phyloP scores from a whole-genome alignment of 2,113 vertebrate species.

The Misgurnus anguillicaudatus region DNA sequence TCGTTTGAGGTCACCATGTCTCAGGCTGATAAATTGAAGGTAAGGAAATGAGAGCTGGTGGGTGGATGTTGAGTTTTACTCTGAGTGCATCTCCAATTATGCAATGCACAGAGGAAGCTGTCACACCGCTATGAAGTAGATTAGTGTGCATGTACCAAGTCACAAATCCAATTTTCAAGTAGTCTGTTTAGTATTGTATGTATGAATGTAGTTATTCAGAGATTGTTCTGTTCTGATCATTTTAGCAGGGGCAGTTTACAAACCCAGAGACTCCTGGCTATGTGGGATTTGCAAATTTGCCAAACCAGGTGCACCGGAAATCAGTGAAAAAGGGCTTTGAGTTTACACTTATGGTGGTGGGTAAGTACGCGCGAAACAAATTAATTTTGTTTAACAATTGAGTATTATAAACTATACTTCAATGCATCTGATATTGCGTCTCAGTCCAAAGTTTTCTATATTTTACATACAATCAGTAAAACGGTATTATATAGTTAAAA shows the following conservation, averaged over 20 bases:
- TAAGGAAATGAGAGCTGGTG: constrained; percentile 48
- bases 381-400: no score
- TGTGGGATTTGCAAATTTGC: constrained; percentile 97
- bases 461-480: no score
- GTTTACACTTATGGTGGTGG: constrained; percentile 98
- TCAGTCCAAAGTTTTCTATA: no score
- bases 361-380: no score
- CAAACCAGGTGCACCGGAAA: constrained; percentile 98
- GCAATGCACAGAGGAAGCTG: neutral
- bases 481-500: no score
- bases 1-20: constrained; percentile 68
- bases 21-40: constrained; percentile 79
- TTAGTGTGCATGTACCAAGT: neutral
- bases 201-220: neutral
- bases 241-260: constrained; percentile 87
- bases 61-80: neutral
- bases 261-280: constrained; percentile 98
- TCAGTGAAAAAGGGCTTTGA: constrained; percentile 99
- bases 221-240: constrained; percentile 25
- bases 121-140: neutral
- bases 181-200: neutral
- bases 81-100: neutral
- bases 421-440: no score
- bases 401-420: no score
- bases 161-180: no score